Evolutionary conservation across 2,113 vertebrate species (phyloP).

Genomic region (Damaliscus lunatus): DNA sequence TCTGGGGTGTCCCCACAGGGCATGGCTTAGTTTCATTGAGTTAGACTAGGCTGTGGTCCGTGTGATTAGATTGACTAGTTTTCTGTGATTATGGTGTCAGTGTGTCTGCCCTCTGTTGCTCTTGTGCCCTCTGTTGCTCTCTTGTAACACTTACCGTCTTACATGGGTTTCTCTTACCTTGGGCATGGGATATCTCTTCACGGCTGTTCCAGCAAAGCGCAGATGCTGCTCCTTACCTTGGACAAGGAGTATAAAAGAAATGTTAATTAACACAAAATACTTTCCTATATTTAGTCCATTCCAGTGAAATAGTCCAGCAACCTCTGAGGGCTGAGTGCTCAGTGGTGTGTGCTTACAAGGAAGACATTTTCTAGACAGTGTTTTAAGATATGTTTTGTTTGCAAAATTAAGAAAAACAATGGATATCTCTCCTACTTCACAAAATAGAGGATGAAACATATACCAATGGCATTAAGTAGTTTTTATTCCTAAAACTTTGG

Average conservation of each 20-base stretch:
- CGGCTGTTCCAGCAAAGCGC: no score
- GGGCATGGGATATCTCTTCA: no score
- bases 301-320: neutral
- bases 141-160: rapidly evolving
- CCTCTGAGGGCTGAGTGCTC: neutral
- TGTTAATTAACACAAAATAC: neutral
- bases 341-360: neutral
- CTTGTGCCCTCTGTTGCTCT: no score
- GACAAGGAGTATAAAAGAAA: neutral
- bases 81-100: no score
- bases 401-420: neutral
- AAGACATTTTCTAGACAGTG: neutral
- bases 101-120: no score
- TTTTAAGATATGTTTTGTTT: neutral
- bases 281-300: neutral
- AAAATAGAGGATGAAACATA: neutral
- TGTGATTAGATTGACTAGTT: no score
- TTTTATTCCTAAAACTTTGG: neutral
- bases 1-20: no score
- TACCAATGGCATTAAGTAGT: neutral
- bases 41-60: no score
- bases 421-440: neutral
- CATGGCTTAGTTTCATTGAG: no score
- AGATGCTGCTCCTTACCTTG: no score
- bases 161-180: no score